Percentiles rank a stretch among this genome's conserved stretches.
These are phyloP conservation scores for Porphyrio hochstetteri DNA, from an alignment of 2,113 vertebrate genomes.

Conservation along the genomic window DNA sequence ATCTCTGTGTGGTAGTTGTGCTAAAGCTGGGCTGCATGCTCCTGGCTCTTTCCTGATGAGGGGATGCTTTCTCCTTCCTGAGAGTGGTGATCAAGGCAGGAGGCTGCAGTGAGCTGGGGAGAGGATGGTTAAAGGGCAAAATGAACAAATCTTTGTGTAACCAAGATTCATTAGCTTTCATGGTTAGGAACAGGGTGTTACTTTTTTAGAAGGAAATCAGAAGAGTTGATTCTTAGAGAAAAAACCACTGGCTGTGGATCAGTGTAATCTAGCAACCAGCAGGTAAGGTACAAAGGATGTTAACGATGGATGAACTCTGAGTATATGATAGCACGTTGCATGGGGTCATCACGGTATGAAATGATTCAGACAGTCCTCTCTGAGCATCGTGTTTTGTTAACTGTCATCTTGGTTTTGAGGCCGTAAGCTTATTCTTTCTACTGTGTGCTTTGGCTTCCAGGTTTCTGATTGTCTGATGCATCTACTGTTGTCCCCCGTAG, in stretches of 20 bases:
- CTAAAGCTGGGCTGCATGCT: fast-evolving
- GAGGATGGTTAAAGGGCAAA: not conserved
- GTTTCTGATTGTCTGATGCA: not conserved
- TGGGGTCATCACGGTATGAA: not conserved
- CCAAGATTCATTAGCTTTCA: not conserved
- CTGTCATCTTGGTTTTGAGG: not conserved
- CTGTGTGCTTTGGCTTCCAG: not conserved
- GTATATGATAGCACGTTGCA: not conserved
- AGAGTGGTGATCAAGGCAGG: not conserved
- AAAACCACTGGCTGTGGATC: not conserved
- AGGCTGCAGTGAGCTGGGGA: not conserved
- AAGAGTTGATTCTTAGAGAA: not conserved
- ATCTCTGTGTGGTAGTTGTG: not conserved
- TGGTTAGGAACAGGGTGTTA: not conserved
- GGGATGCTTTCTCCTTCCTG: not conserved
- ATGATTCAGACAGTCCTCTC: not conserved
- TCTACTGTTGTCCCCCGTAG: slow-evolving; percentile 13
- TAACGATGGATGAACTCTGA: not conserved
- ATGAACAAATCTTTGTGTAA: not conserved
- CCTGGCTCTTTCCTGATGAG: fast-evolving
- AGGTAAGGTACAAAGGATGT: not conserved
- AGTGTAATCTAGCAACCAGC: not conserved
- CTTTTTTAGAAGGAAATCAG: not conserved
- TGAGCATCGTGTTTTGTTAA: not conserved
- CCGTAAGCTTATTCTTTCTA: not conserved